phyloP scores from a whole-genome alignment of 1,140 invertebrate genomes.

The Diabrotica virgifera region DNA sequence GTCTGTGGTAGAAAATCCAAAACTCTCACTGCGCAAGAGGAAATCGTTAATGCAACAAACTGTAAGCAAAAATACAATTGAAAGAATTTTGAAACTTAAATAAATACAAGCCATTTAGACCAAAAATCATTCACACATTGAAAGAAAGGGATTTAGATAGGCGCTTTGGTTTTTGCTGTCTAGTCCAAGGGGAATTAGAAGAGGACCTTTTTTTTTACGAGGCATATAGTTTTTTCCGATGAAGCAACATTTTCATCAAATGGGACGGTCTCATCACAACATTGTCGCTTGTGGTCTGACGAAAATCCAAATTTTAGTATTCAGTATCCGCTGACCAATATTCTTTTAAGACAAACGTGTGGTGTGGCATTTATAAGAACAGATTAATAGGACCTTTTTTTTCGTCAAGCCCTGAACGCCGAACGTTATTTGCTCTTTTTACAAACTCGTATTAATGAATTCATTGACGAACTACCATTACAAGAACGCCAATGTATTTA shows the following conservation, averaged over 20 bases:
- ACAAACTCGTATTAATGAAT: conserved; percentile 8
- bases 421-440: conserved; percentile 3
- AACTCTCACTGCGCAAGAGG: conserved; percentile 16
- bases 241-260: conserved; percentile 18
- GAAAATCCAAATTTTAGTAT: conserved; percentile 22
- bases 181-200: conserved; percentile 11
- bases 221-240: conserved; percentile 1
- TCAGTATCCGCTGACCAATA: conserved; percentile 22
- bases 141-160: conserved; percentile 9
- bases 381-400: conserved; percentile 18
- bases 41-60: conserved; percentile 12
- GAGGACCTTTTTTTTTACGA: conserved; percentile 16
- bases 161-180: conserved; percentile 6
- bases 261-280: conserved; percentile 22
- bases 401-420: not conserved
- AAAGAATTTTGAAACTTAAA: conserved; percentile 11
- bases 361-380: conserved; percentile 16
- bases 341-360: conserved; percentile 19
- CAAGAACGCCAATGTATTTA: conserved; percentile 2
- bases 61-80: conserved; percentile 14
- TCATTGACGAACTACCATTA: conserved; percentile 6
- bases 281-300: conserved; percentile 23
- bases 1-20: conserved; percentile 5
- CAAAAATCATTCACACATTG: conserved; percentile 18
- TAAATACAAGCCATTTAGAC: conserved; percentile 19